These are phyloP conservation scores for Drosophila malerkotliana DNA, from an alignment of 1,140 invertebrate genomes.

Conservation along the genomic window DNA sequence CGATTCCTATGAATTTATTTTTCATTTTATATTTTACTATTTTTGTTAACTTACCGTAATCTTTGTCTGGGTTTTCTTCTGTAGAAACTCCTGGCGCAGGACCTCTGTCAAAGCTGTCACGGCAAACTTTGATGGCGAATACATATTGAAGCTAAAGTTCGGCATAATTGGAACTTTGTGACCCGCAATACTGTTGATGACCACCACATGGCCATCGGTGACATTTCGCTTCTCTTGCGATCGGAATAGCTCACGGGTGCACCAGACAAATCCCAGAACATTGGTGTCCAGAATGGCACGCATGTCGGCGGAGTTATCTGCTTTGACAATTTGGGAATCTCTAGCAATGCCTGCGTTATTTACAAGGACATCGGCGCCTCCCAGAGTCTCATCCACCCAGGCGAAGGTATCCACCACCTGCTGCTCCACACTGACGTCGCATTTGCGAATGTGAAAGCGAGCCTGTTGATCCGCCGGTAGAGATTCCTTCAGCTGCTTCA, in stretches of 20 bases:
- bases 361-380: slow-evolving; percentile 88
- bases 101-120: slow-evolving; percentile 86
- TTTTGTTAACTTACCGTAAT: slow-evolving; percentile 84
- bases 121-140: slow-evolving; percentile 86
- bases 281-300: slow-evolving; percentile 84
- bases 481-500: slow-evolving; percentile 84
- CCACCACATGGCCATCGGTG: slow-evolving; percentile 88
- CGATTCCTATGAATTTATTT: background rate
- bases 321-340: slow-evolving; percentile 84
- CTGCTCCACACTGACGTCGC: slow-evolving; percentile 87
- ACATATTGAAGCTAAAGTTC: slow-evolving; percentile 82
- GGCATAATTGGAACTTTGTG: slow-evolving; percentile 65
- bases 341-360: slow-evolving; percentile 87
- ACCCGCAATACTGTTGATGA: slow-evolving; percentile 55
- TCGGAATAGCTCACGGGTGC: slow-evolving; percentile 85
- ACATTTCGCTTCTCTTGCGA: slow-evolving; percentile 85
- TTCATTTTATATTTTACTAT: background rate
- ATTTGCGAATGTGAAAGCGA: slow-evolving; percentile 60
- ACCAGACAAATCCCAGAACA: slow-evolving; percentile 85
- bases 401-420: slow-evolving; percentile 88
- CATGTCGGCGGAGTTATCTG: slow-evolving; percentile 61
- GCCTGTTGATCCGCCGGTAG: slow-evolving; percentile 34
- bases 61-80: slow-evolving; percentile 85
- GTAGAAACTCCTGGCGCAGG: slow-evolving; percentile 85
- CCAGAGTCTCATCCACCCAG: slow-evolving; percentile 86